A percentile compares a stretch with the other conserved stretches of the same genome.
Conservation (phyloP, 2,888 invertebrate species). For the Patella ulyssiponensis region DNA sequence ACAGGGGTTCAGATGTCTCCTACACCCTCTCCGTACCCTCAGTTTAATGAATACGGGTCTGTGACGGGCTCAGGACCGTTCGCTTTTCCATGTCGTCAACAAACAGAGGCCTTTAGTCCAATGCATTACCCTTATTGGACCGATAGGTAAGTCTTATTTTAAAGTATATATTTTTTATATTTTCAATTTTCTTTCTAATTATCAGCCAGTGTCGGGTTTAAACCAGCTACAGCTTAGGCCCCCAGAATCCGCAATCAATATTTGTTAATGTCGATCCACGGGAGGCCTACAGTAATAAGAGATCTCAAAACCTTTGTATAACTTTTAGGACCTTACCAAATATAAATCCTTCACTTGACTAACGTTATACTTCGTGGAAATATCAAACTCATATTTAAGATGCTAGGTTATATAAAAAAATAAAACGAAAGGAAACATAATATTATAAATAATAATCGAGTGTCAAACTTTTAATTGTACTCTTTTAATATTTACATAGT, state of each 20-base stretch:
- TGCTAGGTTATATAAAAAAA: too few species aligned
- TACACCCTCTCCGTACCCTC: conserved; percentile 50
- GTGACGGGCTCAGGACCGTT: conserved; percentile 50
- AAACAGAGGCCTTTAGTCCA: conserved; percentile 54
- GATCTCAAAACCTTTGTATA: too few species aligned
- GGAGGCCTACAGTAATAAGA: background rate
- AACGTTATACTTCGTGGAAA: too few species aligned
- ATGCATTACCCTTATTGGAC: conserved; percentile 60
- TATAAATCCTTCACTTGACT: too few species aligned
- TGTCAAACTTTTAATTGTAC: background rate
- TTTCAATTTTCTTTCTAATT: background rate
- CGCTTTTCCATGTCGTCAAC: conserved; percentile 59
- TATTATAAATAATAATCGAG: background rate
- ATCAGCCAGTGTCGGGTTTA: too few species aligned
- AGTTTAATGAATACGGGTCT: conserved; percentile 56
- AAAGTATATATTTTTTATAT: background rate
- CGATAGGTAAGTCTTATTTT: conserved; percentile 38
- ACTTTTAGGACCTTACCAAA: too few species aligned
- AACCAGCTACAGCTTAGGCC: too few species aligned
- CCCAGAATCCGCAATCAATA: too few species aligned
- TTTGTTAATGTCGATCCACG: too few species aligned
- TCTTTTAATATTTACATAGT: background rate
- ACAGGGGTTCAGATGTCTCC: conserved; percentile 42
- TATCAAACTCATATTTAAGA: too few species aligned
- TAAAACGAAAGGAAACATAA: too few species aligned